Base-by-base conservation (phyloP, 2,888 invertebrate genomes). In the Erebia palarica region DNA sequence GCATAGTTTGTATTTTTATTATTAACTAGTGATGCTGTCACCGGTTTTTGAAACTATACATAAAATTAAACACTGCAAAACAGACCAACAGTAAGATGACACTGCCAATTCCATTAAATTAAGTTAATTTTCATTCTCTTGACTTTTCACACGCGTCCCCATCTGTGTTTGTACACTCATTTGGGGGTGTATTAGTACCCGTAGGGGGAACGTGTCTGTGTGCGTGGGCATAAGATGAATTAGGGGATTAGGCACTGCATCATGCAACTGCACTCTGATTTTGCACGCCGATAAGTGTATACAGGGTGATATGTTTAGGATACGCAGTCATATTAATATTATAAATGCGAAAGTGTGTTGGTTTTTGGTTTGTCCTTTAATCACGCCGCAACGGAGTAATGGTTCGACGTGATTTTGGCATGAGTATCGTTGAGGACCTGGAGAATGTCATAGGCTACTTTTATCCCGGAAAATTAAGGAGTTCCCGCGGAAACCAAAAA, bases 201-300 rank as follows among this genome's bases (percentile, higher is more conserved):
- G 85, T 85, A 84, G 85, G 85, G 88, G 89, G 79, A 82, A 82
- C 80, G 80, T 82, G 84, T 77, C 77, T 80, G 84, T 80, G 84
- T 81, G 80, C 76, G 80, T 75, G 79, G 80, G 79, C 77, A 81
- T 80, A 81, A 88, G 92, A 92, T 92, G 92, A 91, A 92, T 91
- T 91, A 91, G 92, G 90, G 91, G 92, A 92, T 92, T 92, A 92
- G 78, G 79, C 81, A 84, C 86, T 90, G 91, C 90, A 88, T 87
- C 86, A 87, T 91, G 91, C 91, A 90, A 91, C 90, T 93, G 92
- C 92, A 91, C 92, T 91, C 91, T 90, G 93, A 92, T 92, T 93
- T 92, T 84, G 85, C 84, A 90, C 88, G 86, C 85, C 83, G 81
- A 81, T 83, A 80, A 71, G 74, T 78, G 65, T 78, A 64, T 90